Evolutionary conservation across 2,797 vertebrate species (phyloP).

Genomic region (Coregonus ussuriensis): DNA sequence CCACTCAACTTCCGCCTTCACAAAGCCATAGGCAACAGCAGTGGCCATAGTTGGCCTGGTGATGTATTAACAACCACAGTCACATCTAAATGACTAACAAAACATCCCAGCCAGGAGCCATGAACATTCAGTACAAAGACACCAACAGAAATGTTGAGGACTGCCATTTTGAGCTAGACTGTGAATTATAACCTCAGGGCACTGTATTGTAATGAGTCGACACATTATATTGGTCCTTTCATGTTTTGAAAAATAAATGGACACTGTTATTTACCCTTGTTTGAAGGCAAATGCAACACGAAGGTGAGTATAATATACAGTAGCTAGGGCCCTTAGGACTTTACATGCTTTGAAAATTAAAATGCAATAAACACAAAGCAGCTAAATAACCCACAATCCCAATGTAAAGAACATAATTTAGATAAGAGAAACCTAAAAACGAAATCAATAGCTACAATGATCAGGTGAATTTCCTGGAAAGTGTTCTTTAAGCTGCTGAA

Average conservation of each 20-base stretch:
- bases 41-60: constrained; percentile 30
- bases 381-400: neutral
- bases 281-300: neutral
- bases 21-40: neutral
- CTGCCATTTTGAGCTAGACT: neutral
- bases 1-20: constrained; percentile 20
- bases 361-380: neutral
- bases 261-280: neutral
- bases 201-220: neutral
- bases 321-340: neutral
- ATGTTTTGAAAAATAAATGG: neutral
- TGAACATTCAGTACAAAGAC: neutral
- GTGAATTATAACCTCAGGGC: neutral
- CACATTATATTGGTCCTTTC: neutral
- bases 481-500: neutral
- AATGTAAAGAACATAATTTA: neutral
- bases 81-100: constrained; percentile 26
- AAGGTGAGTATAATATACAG: neutral
- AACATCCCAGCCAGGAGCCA: neutral
- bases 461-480: neutral
- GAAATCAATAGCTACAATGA: neutral
- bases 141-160: neutral
- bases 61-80: constrained; percentile 50
- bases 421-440: neutral
- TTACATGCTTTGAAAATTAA: neutral